phyloP scores from a whole-genome alignment of 2,888 invertebrate genomes.

The Leucozona laternaria region DNA sequence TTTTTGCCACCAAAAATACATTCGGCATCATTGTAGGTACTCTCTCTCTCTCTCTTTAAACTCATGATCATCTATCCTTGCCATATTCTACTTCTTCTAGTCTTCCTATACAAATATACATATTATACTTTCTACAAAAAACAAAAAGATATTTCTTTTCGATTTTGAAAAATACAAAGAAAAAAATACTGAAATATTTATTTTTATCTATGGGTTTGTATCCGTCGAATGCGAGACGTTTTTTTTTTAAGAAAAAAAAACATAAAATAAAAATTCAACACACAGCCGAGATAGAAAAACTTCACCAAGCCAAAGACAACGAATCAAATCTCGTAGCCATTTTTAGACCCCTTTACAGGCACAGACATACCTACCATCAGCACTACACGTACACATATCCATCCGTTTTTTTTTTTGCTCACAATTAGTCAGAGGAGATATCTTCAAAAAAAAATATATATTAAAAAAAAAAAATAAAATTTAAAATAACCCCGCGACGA shows the following conservation, averaged over 20 bases:
- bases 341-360: slow-evolving; percentile 77
- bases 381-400: slow-evolving; percentile 39
- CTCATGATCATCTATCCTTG: slow-evolving; percentile 48
- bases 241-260: slow-evolving; percentile 27
- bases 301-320: slow-evolving; percentile 73
- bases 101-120: slow-evolving; percentile 30
- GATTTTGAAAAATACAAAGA: slow-evolving; percentile 68
- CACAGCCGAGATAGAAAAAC: slow-evolving; percentile 61
- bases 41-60: slow-evolving; percentile 1
- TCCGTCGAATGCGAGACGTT: slow-evolving; percentile 76
- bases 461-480: slow-evolving; percentile 30
- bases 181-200: slow-evolving; percentile 75
- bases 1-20: slow-evolving; percentile 82
- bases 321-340: slow-evolving; percentile 77
- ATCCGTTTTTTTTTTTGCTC: slow-evolving; percentile 63
- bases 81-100: slow-evolving; percentile 32
- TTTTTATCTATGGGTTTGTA: slow-evolving; percentile 78
- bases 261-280: slow-evolving; percentile 31
- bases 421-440: slow-evolving; percentile 72
- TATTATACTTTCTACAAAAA: slow-evolving; percentile 8
- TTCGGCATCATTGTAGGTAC: slow-evolving; percentile 75
- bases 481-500: slow-evolving; percentile 52
- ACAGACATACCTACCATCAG: slow-evolving; percentile 37
- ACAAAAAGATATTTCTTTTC: slow-evolving; percentile 70
- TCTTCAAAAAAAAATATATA: slow-evolving; percentile 19